Evolutionary conservation across 2,888 invertebrate species (phyloP).

Genomic region (Clistopyga incitator): DNA sequence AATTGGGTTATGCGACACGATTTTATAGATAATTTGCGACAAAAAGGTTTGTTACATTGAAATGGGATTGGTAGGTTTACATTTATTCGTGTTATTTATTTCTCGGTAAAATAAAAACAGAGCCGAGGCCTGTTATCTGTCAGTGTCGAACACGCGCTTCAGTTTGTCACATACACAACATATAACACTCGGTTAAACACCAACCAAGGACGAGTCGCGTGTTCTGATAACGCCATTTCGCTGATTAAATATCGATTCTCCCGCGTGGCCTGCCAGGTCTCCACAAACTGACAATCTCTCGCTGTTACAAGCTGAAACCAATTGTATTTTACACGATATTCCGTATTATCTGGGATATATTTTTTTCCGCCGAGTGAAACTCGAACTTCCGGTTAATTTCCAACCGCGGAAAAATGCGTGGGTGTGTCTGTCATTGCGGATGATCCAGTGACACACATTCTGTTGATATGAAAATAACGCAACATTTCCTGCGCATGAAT

Average conservation of each 20-base stretch:
- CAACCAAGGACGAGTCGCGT: constrained; percentile 34
- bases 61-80: neutral
- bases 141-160: constrained; percentile 25
- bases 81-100: neutral
- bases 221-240: constrained; percentile 32
- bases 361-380: neutral
- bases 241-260: constrained; percentile 50
- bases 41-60: neutral
- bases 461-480: too few relatives aligned
- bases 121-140: constrained; percentile 4
- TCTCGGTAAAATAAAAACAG: neutral
- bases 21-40: neutral
- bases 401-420: neutral
- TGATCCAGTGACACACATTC: too few relatives aligned
- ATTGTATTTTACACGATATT: neutral
- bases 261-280: neutral
- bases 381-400: neutral
- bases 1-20: neutral
- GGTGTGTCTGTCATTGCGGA: too few relatives aligned
- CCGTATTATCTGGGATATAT: neutral
- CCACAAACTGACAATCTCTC: neutral
- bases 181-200: constrained; percentile 10
- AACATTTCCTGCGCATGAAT: too few relatives aligned
- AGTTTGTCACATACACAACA: constrained; percentile 16
- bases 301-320: neutral